These are phyloP conservation scores for Agrochola lychnidis DNA, from an alignment of 2,888 invertebrate genomes.

Conservation along the genomic window DNA sequence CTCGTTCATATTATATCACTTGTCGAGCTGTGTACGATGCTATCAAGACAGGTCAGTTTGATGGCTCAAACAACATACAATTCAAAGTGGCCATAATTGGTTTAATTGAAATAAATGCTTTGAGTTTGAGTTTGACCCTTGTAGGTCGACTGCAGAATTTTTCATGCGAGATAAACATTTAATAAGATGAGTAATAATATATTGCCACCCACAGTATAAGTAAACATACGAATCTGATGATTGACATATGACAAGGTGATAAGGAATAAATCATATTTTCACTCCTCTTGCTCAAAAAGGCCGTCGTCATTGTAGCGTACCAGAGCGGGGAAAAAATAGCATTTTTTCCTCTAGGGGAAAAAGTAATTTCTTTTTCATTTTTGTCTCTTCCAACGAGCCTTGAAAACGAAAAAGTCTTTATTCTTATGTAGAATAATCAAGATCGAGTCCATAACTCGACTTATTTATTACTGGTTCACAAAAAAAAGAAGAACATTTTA, in stretches of 20 bases:
- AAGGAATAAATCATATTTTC: not conserved
- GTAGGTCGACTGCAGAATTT: not conserved
- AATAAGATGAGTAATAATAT: not conserved
- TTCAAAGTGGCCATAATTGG: not conserved
- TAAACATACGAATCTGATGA: not conserved
- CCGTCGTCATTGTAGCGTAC: too few species aligned
- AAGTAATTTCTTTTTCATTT: too few species aligned
- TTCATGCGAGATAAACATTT: not conserved
- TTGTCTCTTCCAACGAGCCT: too few species aligned
- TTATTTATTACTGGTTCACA: too few species aligned
- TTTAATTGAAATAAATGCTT: not conserved
- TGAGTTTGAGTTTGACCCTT: not conserved
- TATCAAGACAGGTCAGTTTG: not conserved
- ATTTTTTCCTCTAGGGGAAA: too few species aligned
- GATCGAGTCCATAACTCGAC: too few species aligned
- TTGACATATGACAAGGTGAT: too few species aligned
- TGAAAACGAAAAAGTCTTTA: too few species aligned
- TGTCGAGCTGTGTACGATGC: not conserved
- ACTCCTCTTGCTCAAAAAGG: too few species aligned
- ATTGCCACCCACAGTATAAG: not conserved
- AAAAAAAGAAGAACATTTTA: too few species aligned
- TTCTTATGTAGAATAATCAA: too few species aligned
- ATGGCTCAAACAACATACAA: not conserved
- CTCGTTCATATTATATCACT: not conserved
- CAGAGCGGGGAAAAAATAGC: too few species aligned